Evolutionary conservation across 2,888 invertebrate species (phyloP).

Genomic region (Nomada lathburiana): DNA sequence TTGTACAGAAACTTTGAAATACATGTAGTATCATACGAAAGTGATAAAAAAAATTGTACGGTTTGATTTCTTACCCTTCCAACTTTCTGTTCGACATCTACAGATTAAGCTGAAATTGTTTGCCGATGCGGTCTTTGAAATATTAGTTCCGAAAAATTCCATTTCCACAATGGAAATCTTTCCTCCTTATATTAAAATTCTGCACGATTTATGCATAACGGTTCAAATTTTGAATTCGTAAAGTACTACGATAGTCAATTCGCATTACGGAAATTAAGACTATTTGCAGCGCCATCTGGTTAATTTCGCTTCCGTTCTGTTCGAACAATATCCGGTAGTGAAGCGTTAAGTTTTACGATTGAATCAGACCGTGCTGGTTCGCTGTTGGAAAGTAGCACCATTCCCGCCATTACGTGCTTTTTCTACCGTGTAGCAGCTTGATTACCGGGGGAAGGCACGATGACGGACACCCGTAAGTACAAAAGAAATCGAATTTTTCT

Average conservation of each 20-base stretch:
- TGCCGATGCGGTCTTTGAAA: not conserved
- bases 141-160: not conserved
- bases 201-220: not conserved
- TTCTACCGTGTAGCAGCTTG: conserved; percentile 50
- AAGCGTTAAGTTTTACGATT: conserved; percentile 25
- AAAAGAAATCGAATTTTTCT: conserved; percentile 15
- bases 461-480: conserved; percentile 83
- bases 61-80: not conserved
- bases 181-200: not conserved
- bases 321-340: conserved; percentile 49
- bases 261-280: not conserved
- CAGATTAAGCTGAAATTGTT: not conserved
- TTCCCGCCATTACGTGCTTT: conserved; percentile 79
- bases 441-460: conserved; percentile 65
- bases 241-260: conserved; percentile 28
- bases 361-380: conserved; percentile 18
- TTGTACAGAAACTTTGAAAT: conserved; percentile 37
- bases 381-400: conserved; percentile 44
- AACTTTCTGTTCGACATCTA: not conserved
- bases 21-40: conserved; percentile 71
- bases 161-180: not conserved
- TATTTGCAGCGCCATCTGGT: conserved; percentile 21
- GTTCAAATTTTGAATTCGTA: conserved; percentile 5
- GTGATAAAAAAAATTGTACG: conserved; percentile 61
- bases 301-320: conserved; percentile 36